Percentiles rank a stretch among this genome's conserved stretches.
Evolutionary conservation across 35 echinoderm and acorn worm genomes (phyloP).

Genomic region (Anneissia japonica): DNA sequence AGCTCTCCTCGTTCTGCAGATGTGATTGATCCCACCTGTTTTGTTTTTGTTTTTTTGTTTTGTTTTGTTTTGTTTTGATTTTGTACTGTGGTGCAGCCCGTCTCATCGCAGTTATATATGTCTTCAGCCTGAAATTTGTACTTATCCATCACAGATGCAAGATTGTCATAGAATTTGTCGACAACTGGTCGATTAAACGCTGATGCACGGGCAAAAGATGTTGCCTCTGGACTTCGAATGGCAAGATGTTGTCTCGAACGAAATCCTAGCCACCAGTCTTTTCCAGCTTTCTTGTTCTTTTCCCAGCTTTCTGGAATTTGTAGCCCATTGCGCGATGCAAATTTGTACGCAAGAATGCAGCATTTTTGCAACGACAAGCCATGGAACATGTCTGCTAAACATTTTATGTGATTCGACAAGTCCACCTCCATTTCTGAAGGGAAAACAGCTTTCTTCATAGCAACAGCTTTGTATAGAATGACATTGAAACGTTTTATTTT

Average conservation of each 20-base stretch:
- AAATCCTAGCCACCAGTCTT: too few species aligned
- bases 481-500: too few species aligned
- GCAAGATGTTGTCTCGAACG: background rate
- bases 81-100: slow-evolving; percentile 5
- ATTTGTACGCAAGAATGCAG: too few species aligned
- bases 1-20: slow-evolving; percentile 20
- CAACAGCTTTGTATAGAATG: too few species aligned
- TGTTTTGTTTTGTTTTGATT: background rate
- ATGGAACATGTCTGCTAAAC: too few species aligned
- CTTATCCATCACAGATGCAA: background rate
- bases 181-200: background rate
- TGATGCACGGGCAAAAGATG: slow-evolving; percentile 5
- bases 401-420: too few species aligned
- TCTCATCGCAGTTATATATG: slow-evolving; percentile 5
- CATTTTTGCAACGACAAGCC: too few species aligned
- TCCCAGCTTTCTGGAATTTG: too few species aligned
- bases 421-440: slow-evolving; percentile 29
- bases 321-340: too few species aligned
- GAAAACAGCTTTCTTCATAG: too few species aligned
- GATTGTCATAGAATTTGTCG: too few species aligned
- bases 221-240: slow-evolving; percentile 19
- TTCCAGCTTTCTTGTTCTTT: too few species aligned
- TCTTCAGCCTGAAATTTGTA: slow-evolving; percentile 16
- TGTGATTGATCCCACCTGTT: slow-evolving; percentile 26
- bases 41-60: background rate